A percentile compares a stretch with the other conserved stretches of the same genome.
phyloP scores from a whole-genome alignment of 2,113 vertebrate genomes.

The Calidris pugnax region DNA sequence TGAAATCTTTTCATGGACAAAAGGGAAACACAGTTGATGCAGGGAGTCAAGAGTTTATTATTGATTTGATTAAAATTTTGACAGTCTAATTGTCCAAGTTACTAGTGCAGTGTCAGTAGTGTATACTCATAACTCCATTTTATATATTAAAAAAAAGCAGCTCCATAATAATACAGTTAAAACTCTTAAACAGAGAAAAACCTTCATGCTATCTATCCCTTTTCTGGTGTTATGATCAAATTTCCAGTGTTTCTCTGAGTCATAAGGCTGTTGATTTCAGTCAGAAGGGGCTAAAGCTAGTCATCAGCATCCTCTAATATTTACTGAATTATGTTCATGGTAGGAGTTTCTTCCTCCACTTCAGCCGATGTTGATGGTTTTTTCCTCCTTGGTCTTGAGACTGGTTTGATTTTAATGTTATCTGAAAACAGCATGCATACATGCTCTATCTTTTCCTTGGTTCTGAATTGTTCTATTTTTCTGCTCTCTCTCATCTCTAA shows the following conservation, averaged over 20 bases:
- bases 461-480: accelerated
- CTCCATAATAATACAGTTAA: background rate
- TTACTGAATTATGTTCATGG: background rate
- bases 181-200: background rate
- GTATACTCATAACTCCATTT: background rate
- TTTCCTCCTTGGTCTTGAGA: background rate
- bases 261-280: background rate
- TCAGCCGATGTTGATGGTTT: background rate
- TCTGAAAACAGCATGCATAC: background rate
- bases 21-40: background rate
- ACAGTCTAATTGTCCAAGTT: background rate
- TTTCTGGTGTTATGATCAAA: background rate
- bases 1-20: background rate
- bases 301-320: background rate
- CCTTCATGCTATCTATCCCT: background rate
- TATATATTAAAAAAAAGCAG: background rate
- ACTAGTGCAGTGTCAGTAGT: background rate
- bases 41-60: background rate
- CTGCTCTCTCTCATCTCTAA: background rate
- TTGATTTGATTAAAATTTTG: background rate
- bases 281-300: background rate
- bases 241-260: background rate
- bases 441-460: background rate
- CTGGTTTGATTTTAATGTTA: background rate
- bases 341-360: background rate